Conservation (phyloP, 2,888 invertebrate genomes). For the Agrochola macilenta region DNA sequence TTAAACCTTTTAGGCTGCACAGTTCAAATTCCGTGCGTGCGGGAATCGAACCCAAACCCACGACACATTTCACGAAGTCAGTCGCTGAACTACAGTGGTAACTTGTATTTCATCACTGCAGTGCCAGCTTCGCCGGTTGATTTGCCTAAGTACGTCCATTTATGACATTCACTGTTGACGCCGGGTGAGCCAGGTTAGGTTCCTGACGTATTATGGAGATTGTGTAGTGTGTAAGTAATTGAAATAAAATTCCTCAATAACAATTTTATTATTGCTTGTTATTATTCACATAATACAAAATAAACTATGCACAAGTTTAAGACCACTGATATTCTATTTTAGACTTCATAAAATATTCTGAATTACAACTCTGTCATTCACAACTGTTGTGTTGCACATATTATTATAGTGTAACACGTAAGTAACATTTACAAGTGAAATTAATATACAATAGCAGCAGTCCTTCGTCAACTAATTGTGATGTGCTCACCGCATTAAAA, state of each 20-base stretch:
- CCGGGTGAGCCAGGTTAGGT: background rate
- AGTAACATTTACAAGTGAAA: slow-evolving; percentile 76
- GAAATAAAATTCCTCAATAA: slow-evolving; percentile 83
- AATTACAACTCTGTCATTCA: slow-evolving; percentile 79
- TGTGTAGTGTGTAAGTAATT: slow-evolving; percentile 8
- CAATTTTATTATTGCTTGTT: slow-evolving; percentile 92
- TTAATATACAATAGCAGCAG: slow-evolving; percentile 81
- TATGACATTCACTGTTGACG: background rate
- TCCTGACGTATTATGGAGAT: background rate
- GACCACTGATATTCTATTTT: slow-evolving; percentile 86
- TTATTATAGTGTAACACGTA: slow-evolving; percentile 39
- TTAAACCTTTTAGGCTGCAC: background rate
- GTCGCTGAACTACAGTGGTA: background rate
- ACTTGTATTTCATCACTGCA: background rate
- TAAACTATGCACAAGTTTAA: slow-evolving; percentile 92
- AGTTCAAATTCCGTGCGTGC: background rate
- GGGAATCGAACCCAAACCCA: background rate
- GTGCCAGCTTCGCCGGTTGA: too few relatives aligned
- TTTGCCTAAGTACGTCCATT: too few relatives aligned
- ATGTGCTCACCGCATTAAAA: slow-evolving; percentile 78
- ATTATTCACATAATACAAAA: slow-evolving; percentile 93
- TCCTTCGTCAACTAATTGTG: slow-evolving; percentile 81
- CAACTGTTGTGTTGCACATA: slow-evolving; percentile 66
- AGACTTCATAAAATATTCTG: slow-evolving; percentile 84
- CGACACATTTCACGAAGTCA: background rate